Evolutionary conservation across 2,797 vertebrate species (phyloP).

Genomic region (Tragelaphus oryx): DNA sequence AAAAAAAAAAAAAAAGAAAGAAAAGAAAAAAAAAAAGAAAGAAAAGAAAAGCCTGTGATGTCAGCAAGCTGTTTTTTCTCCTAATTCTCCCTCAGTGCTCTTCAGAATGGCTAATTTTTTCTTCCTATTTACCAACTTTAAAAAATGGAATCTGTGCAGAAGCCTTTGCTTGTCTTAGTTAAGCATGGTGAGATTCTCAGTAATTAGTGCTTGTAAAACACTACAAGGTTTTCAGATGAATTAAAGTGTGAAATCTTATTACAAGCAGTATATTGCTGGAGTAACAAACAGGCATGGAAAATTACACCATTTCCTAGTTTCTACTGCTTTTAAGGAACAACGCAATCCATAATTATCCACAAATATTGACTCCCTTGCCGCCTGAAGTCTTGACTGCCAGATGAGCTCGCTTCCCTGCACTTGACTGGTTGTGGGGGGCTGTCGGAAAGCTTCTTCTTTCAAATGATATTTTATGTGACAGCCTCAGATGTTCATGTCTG

Average conservation of each 20-base stretch:
- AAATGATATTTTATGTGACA: conserved; percentile 28
- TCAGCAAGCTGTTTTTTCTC: not conserved
- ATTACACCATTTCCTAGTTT: conserved; percentile 49
- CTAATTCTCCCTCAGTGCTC: not conserved
- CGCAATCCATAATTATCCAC: not conserved
- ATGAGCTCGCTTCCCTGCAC: not conserved
- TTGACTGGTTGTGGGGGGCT: not conserved
- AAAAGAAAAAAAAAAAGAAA: too few species aligned
- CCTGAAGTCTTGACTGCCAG: not conserved
- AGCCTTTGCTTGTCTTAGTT: conserved; percentile 54
- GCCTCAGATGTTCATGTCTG: not conserved
- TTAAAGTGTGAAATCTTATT: conserved; percentile 75
- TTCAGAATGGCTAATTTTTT: not conserved
- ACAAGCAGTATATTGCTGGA: conserved; percentile 52
- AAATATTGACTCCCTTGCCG: not conserved
- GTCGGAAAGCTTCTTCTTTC: not conserved
- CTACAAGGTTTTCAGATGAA: conserved; percentile 62
- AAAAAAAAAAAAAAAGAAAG: too few species aligned
- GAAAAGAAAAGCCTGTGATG: not conserved
- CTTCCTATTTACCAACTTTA: conserved; percentile 29
- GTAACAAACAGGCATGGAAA: conserved; percentile 58
- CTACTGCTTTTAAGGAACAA: conserved; percentile 47
- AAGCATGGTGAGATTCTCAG: conserved; percentile 53
- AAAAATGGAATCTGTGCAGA: conserved; percentile 27
- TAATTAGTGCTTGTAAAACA: conserved; percentile 74